phyloP scores from a whole-genome alignment of 35 echinoderm and acorn worm species.

The Acanthaster planci region DNA sequence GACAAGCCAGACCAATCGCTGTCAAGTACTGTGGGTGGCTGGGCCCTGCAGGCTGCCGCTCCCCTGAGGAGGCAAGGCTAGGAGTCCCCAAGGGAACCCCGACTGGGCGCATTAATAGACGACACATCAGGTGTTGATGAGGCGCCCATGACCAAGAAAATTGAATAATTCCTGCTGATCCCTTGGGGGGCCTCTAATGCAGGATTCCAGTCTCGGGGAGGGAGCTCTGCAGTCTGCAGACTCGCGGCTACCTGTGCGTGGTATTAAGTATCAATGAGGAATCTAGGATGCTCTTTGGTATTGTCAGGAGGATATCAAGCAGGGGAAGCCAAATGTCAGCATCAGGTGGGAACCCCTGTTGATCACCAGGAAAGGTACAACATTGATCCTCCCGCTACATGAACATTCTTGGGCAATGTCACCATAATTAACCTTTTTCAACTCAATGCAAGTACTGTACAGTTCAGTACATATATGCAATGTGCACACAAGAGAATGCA shows the following conservation, averaged over 20 bases:
- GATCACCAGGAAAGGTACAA: too few species aligned
- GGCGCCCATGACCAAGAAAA: slow-evolving; percentile 18
- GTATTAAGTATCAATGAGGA: background rate
- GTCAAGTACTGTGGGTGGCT: too few species aligned
- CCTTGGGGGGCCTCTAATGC: background rate
- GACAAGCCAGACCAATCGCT: too few species aligned
- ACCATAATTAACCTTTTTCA: too few species aligned
- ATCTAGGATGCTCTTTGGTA: too few species aligned
- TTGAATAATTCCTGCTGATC: slow-evolving; percentile 16
- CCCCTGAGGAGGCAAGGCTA: background rate
- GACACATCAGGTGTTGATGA: slow-evolving; percentile 1
- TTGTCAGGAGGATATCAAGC: too few species aligned
- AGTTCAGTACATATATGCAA: too few species aligned
- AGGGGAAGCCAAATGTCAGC: background rate
- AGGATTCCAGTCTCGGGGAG: background rate
- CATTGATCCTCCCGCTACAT: too few species aligned
- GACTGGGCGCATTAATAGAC: background rate
- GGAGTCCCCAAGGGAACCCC: background rate
- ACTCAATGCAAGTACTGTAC: too few species aligned
- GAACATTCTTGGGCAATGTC: too few species aligned
- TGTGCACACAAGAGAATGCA: too few species aligned
- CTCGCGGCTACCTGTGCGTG: too few species aligned
- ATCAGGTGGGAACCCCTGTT: background rate
- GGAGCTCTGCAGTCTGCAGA: background rate
- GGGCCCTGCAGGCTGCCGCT: background rate